Conservation (phyloP, 2,888 invertebrate species). For the Lissocephala sabroskyi region DNA sequence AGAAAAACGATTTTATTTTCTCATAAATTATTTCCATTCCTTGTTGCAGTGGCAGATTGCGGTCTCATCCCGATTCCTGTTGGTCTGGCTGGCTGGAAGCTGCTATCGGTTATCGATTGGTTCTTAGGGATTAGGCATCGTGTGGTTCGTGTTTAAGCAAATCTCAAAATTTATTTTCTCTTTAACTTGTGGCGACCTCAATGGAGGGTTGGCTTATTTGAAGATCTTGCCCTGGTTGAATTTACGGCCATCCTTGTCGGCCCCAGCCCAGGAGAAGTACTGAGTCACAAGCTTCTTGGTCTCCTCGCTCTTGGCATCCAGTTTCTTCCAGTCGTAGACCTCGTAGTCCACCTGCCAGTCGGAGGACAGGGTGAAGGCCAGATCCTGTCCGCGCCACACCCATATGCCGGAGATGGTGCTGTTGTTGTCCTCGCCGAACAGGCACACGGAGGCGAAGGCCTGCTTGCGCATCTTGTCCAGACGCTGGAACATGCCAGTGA, state of each 20-base stretch:
- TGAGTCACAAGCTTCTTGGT: constrained; percentile 90
- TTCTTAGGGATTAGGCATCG: constrained; percentile 22
- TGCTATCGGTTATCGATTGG: no score
- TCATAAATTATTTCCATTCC: constrained; percentile 48
- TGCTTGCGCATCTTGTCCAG: constrained; percentile 98
- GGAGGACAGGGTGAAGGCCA: constrained; percentile 90
- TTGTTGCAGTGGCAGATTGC: constrained; percentile 32
- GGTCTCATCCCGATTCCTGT: no score
- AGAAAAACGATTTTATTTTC: constrained; percentile 33
- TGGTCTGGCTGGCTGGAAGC: no score
- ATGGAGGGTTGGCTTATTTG: constrained; percentile 79
- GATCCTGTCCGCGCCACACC: constrained; percentile 97
- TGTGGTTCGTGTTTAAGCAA: constrained; percentile 24
- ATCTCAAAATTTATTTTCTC: constrained; percentile 36
- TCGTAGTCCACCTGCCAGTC: constrained; percentile 99
- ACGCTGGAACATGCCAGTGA: constrained; percentile 98
- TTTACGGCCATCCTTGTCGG: constrained; percentile 88
- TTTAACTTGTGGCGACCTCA: constrained; percentile 6
- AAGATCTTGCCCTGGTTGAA: constrained; percentile 99
- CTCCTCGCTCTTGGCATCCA: constrained; percentile 84
- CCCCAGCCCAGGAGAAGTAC: constrained; percentile 92
- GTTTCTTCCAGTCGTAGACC: constrained; percentile 94
- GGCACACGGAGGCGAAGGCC: constrained; percentile 93
- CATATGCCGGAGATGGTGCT: constrained; percentile 96
- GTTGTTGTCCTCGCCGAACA: constrained; percentile 94